Evolutionary conservation across 2,888 invertebrate species (phyloP).

Genomic region (Cenopis cana): DNA sequence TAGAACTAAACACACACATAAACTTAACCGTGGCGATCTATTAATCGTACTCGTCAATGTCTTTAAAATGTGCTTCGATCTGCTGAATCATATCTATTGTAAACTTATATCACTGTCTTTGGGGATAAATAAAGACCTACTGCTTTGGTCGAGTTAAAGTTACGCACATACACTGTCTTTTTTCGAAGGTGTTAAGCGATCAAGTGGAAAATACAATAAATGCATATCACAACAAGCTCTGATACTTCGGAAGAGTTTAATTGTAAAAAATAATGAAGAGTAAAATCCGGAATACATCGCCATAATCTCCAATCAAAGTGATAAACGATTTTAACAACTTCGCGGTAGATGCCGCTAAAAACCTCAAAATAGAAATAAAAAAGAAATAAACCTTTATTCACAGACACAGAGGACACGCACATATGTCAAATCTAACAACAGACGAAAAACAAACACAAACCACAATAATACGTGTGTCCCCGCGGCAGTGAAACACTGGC

Average conservation of each 20-base stretch:
- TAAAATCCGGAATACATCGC: constrained; percentile 32
- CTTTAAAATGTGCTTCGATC: constrained; percentile 77
- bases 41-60: constrained; percentile 63
- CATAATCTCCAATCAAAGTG: no score
- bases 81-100: constrained; percentile 57
- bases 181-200: constrained; percentile 48
- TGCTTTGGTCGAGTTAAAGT: constrained; percentile 59
- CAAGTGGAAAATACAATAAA: constrained; percentile 59
- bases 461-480: no score
- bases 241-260: constrained; percentile 47
- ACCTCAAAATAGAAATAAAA: no score
- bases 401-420: no score
- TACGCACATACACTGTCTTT: constrained; percentile 56
- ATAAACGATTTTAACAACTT: no score
- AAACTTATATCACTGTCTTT: constrained; percentile 47
- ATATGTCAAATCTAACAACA: no score
- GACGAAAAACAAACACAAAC: no score
- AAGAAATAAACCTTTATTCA: no score
- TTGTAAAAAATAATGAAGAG: constrained; percentile 16
- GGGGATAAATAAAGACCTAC: constrained; percentile 51
- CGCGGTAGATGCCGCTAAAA: no score
- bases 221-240: constrained; percentile 70
- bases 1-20: constrained; percentile 71
- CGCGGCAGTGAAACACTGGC: no score
- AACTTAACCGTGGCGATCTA: constrained; percentile 64